phyloP scores from a whole-genome alignment of 2,797 vertebrate species.

The Premnoplex brunnescens region DNA sequence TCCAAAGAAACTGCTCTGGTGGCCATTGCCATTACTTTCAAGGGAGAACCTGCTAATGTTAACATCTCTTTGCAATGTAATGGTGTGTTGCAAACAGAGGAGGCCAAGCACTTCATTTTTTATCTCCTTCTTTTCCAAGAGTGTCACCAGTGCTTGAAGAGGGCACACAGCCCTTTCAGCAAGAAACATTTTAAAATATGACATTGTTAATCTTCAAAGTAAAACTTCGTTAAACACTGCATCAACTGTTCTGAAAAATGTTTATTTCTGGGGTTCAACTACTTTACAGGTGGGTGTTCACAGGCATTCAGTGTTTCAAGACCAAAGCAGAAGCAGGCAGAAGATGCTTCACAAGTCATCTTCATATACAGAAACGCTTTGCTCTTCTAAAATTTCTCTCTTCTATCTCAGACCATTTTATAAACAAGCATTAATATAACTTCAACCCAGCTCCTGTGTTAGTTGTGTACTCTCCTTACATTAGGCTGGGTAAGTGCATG shows the following conservation, averaged over 20 bases:
- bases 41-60: background rate
- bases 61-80: background rate
- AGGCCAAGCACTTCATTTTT: background rate
- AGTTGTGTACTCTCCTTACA: background rate
- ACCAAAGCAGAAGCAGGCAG: background rate
- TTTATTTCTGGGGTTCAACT: background rate
- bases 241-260: background rate
- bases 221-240: background rate
- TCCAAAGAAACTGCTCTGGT: background rate
- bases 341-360: background rate
- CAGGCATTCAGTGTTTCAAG: background rate
- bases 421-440: background rate
- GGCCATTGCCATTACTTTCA: background rate
- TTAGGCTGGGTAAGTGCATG: background rate
- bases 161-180: accelerated
- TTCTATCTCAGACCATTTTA: background rate
- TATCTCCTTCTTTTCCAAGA: background rate
- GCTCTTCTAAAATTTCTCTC: background rate
- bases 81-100: background rate
- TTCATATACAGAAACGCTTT: background rate
- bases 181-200: background rate
- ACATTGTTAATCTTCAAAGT: background rate
- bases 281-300: background rate
- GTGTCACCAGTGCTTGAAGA: background rate
- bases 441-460: background rate